These are phyloP conservation scores for Etia nguti DNA, from an alignment of 2,113 vertebrate genomes.

Conservation along the genomic window DNA sequence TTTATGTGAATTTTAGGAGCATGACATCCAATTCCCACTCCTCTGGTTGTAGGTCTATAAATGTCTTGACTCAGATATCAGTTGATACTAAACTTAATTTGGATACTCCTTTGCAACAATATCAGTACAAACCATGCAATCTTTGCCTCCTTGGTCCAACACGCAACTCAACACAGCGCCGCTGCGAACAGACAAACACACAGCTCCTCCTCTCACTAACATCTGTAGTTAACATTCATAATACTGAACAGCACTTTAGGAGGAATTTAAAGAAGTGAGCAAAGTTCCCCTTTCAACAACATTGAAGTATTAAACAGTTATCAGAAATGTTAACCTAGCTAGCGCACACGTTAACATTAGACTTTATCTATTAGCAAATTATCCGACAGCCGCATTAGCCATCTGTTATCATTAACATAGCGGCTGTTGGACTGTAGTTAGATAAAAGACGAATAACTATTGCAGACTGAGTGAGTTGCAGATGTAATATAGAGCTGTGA, in stretches of 20 bases:
- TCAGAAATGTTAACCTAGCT: too few relatives aligned
- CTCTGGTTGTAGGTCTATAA: neutral
- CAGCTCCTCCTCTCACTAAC: too few relatives aligned
- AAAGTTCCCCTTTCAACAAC: too few relatives aligned
- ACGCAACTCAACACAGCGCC: neutral
- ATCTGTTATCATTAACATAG: neutral
- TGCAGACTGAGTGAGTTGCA: neutral
- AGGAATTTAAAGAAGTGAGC: too few relatives aligned
- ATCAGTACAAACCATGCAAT: neutral
- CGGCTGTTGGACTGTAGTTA: neutral
- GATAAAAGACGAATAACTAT: neutral
- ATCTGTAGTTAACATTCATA: too few relatives aligned
- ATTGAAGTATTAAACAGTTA: too few relatives aligned
- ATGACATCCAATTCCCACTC: neutral
- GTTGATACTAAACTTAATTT: neutral
- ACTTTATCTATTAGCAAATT: neutral
- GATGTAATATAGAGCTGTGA: too few relatives aligned
- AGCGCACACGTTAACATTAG: too few relatives aligned
- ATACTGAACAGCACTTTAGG: too few relatives aligned
- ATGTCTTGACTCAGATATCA: neutral
- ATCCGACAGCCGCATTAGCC: neutral
- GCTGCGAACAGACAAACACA: neutral
- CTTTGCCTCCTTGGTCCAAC: neutral
- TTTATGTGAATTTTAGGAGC: neutral
- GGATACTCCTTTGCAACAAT: neutral